Evolutionary conservation across 2,888 invertebrate genomes (phyloP).

Genomic region (Bruchidius siliquastri): DNA sequence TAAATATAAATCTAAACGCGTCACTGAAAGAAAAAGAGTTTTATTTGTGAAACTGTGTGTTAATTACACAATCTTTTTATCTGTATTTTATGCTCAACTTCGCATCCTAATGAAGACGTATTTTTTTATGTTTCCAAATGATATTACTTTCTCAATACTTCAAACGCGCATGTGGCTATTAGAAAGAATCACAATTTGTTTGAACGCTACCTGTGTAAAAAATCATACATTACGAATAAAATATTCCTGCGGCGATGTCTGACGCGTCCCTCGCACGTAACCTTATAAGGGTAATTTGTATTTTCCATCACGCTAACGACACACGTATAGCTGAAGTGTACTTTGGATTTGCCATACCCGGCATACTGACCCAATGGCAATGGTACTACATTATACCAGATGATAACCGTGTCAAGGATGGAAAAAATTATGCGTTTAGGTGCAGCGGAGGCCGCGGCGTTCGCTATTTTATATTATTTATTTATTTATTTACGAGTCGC

Average conservation of each 20-base stretch:
- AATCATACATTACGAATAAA: too few relatives aligned
- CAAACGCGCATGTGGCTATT: too few relatives aligned
- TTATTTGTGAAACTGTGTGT: too few relatives aligned
- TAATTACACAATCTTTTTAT: too few relatives aligned
- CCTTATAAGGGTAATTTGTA: not conserved
- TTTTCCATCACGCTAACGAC: not conserved
- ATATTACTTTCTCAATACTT: too few relatives aligned
- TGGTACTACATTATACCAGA: slow-evolving; percentile 31
- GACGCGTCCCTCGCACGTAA: not conserved
- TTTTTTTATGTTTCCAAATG: too few relatives aligned
- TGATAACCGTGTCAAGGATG: slow-evolving; percentile 26
- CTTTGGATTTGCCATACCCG: slow-evolving; percentile 7
- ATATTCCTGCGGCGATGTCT: not conserved
- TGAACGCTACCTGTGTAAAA: too few relatives aligned
- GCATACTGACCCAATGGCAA: slow-evolving; percentile 41
- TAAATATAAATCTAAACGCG: too few relatives aligned
- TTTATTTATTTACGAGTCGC: slow-evolving; percentile 9
- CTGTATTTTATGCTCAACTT: too few relatives aligned
- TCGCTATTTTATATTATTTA: slow-evolving; percentile 15
- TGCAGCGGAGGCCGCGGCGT: slow-evolving; percentile 23
- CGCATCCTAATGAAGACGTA: too few relatives aligned
- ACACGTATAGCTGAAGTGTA: not conserved
- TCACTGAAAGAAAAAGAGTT: too few relatives aligned
- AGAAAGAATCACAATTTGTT: too few relatives aligned
- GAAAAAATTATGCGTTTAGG: slow-evolving; percentile 22